Percentiles rank a stretch among this genome's conserved stretches.
phyloP scores from a whole-genome alignment of 2,888 invertebrate species.

The Brenthis hecate region DNA sequence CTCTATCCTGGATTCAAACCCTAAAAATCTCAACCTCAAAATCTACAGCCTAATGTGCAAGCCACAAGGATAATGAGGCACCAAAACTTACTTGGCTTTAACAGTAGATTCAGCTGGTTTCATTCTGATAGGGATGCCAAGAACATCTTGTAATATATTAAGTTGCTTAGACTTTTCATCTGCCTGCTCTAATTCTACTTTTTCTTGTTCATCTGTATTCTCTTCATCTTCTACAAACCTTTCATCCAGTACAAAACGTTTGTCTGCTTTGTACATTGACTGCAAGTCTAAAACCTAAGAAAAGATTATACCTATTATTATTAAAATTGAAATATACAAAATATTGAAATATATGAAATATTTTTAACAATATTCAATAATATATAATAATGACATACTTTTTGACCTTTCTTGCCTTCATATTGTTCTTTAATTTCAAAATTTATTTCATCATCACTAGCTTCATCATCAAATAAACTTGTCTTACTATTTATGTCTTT shows the following conservation, averaged over 20 bases:
- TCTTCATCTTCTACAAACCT: conserved; percentile 82
- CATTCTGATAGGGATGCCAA: conserved; percentile 73
- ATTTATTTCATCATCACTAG: conserved; percentile 78
- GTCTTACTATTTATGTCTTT: conserved; percentile 46
- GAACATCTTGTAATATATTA: conserved; percentile 79
- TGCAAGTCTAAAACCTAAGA: conserved; percentile 86
- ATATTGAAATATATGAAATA: background rate
- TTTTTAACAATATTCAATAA: background rate
- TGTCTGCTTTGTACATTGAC: conserved; percentile 87
- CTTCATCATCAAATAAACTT: conserved; percentile 77
- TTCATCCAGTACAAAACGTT: conserved; percentile 88
- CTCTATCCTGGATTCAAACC: no score
- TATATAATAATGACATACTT: conserved; percentile 61
- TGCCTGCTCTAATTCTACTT: conserved; percentile 60
- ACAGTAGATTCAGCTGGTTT: conserved; percentile 44
- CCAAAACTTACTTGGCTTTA: conserved; percentile 60
- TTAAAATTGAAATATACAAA: conserved; percentile 23
- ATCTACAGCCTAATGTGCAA: conserved; percentile 2
- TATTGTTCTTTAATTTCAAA: conserved; percentile 86
- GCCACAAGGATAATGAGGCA: background rate
- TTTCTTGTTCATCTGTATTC: conserved; percentile 64
- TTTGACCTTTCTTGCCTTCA: conserved; percentile 84
- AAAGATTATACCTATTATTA: background rate
- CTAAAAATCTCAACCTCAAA: background rate
- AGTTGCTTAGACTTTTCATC: conserved; percentile 81